A percentile compares a stretch with the other conserved stretches of the same genome.
Evolutionary conservation across 2,113 vertebrate species (phyloP).

Genomic region (Coryphaenoides rupestris): DNA sequence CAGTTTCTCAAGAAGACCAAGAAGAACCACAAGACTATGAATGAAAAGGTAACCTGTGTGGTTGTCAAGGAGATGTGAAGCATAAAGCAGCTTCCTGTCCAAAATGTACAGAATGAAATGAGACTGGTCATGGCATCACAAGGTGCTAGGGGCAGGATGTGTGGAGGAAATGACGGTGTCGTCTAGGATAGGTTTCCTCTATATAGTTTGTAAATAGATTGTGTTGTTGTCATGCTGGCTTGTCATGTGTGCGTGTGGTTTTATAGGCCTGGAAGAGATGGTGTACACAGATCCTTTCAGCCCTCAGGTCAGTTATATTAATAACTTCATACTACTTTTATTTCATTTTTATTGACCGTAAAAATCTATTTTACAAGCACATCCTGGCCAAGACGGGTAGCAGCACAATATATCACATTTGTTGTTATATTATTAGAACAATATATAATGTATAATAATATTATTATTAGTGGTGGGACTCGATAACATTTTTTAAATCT

Average conservation of each 20-base stretch:
- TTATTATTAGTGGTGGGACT: no score
- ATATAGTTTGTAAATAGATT: slow-evolving; percentile 17
- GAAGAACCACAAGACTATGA: slow-evolving; percentile 94
- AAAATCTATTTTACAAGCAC: no score
- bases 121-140: neutral
- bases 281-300: slow-evolving; percentile 97
- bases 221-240: neutral
- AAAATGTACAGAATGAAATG: neutral
- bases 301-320: slow-evolving; percentile 81
- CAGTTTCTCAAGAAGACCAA: slow-evolving; percentile 92
- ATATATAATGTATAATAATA: no score
- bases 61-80: neutral
- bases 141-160: neutral
- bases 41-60: slow-evolving; percentile 79
- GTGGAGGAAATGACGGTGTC: neutral
- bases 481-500: no score
- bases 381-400: no score
- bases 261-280: slow-evolving; percentile 94
- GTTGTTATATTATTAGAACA: no score
- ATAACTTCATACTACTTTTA: no score
- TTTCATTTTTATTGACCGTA: no score
- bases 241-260: slow-evolving; percentile 19
- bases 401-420: no score
- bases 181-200: neutral
- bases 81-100: neutral